These are phyloP conservation scores for Oplegnathus fasciatus DNA, from an alignment of 2,113 vertebrate genomes.

Conservation along the genomic window DNA sequence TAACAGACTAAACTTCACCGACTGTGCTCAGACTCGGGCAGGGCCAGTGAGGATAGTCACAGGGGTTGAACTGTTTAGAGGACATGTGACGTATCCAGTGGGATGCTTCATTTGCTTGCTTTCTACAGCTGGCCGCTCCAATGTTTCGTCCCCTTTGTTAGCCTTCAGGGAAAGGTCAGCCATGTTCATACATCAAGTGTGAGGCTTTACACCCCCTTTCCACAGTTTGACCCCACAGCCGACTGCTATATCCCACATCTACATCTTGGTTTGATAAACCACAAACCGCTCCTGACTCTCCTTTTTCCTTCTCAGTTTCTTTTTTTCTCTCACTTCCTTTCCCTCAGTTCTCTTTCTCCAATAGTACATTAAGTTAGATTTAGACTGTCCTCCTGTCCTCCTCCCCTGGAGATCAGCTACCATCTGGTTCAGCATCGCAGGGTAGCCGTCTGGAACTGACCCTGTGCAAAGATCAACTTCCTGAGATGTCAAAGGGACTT, in stretches of 20 bases:
- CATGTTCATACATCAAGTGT: conserved; percentile 50
- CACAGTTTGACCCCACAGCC: conserved; percentile 64
- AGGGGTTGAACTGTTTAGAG: conserved; percentile 44
- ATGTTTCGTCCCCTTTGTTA: conserved; percentile 45
- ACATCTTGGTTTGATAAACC: conserved; percentile 44
- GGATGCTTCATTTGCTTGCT: conserved; percentile 37
- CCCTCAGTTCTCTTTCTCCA: conserved; percentile 21
- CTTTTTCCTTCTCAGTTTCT: background rate
- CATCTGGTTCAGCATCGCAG: conserved; percentile 76
- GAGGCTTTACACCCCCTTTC: conserved; percentile 57
- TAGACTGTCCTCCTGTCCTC: conserved; percentile 44
- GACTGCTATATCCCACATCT: conserved; percentile 49
- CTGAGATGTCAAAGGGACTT: conserved; percentile 80
- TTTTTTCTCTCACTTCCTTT: conserved; percentile 38
- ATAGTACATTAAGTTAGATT: conserved; percentile 43
- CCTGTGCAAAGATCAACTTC: conserved; percentile 80
- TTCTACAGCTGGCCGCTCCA: conserved; percentile 50
- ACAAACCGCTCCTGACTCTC: conserved; percentile 47
- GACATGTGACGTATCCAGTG: conserved; percentile 17
- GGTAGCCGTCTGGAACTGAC: conserved; percentile 62
- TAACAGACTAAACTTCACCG: conserved; percentile 57
- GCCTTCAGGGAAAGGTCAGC: conserved; percentile 59
- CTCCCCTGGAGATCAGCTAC: conserved; percentile 62
- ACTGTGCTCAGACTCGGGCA: background rate
- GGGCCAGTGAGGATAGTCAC: conserved; percentile 5